Evolutionary conservation across 2,797 vertebrate genomes (phyloP).

Genomic region (Holocentrus rufus): DNA sequence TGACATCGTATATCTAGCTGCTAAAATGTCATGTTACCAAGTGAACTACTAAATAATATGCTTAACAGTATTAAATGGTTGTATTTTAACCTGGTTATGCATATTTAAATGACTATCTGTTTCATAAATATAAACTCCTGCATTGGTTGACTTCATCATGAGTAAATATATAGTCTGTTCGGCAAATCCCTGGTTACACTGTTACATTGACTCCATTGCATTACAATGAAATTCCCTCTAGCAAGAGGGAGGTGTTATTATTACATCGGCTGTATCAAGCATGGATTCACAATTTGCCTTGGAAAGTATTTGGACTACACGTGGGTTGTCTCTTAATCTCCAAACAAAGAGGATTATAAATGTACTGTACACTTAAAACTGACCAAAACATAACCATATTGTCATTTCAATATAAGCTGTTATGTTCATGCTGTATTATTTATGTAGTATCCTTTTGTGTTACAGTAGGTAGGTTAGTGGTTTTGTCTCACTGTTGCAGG

Average conservation of each 20-base stretch:
- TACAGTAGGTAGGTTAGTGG: constrained; percentile 21
- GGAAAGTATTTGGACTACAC: no score
- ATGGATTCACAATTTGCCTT: no score
- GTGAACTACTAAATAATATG: no score
- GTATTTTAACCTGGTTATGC: no score
- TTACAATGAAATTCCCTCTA: no score
- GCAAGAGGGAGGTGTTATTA: no score
- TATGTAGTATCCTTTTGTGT: constrained; percentile 31
- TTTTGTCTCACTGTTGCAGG: constrained; percentile 25
- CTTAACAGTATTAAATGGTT: no score
- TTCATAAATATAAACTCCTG: neutral
- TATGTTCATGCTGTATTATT: constrained; percentile 37
- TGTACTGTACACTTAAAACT: neutral
- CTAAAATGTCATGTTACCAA: no score
- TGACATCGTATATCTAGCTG: no score
- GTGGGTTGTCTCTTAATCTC: neutral
- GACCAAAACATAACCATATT: neutral
- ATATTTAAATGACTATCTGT: neutral
- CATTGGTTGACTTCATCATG: neutral
- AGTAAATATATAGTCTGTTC: neutral
- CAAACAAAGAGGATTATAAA: neutral
- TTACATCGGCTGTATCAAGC: no score
- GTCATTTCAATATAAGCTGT: neutral
- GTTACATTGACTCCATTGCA: neutral
- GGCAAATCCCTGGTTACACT: neutral